Evolutionary conservation across 2,113 vertebrate genomes (phyloP), one percentile per base, ranked within the genome.

Genomic region (Antennarius striatus): DNA sequence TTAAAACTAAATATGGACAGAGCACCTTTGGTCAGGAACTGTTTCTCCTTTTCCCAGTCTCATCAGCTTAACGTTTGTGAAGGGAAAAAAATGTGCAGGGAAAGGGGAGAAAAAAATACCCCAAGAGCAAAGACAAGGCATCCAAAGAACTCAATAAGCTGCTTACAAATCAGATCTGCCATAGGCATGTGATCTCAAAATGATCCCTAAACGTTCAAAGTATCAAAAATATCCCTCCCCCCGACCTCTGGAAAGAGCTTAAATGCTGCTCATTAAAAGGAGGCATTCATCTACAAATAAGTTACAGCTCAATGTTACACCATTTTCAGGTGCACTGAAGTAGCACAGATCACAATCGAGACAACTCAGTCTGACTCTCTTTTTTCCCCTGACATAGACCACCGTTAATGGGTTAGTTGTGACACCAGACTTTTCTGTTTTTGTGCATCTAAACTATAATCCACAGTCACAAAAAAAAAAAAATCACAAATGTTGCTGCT

Each of bases 111-210:
- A 83, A 68, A 85, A 86, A 69, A 58, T 74, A 46, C 71, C 62
- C 46, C 83, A 80, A 86, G 83, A 86, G 81, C 78, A 74, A 85
- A 87, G 87, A 86, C 83, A 39, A 91, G 88, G 90, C 90, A 93
- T 93, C 80, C 81, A 87, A 93, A 82, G 91, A 93, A 92, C 91
- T 92, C 89, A 15, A 77, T 93, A 93, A 93, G 91, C 91, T 79
- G 86, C 90, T 93, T 92, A 93, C 73, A 82, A 80, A 89, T 80
- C 86, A 77, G 86, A 90, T 90, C 90, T 84, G 79, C 81, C 67
- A 59, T 63, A 74, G 82, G 83, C 92, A 93, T 92, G 92, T 93
- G 92, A 92, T 86, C 84, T 82, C 54, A 78, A 90, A 87, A 90
- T 91, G 83, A 91, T 85, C 87, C 77, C 73, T 78, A 80, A 89